Base-by-base conservation (phyloP, 2,888 invertebrate species). In the Teinopalpus imperialis region DNA sequence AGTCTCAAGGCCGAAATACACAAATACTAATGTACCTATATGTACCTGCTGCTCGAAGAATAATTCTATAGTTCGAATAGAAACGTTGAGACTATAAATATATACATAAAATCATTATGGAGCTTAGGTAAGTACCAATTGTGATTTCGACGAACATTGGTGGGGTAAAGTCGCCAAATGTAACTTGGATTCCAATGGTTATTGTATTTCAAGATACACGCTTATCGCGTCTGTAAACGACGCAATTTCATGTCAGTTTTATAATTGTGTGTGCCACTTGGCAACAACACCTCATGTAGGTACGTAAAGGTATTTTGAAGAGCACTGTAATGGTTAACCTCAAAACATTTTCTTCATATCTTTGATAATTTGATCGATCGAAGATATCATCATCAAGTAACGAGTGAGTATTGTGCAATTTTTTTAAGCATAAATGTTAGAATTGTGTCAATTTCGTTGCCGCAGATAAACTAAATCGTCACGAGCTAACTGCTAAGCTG, bases 1-100 rank as follows among this genome's bases (percentile, higher is more conserved):
- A 85, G 80, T 82, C 83, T 87, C 87, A 88, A 88, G 88, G 88
- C 86, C 86, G 83, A 85, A 86, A 81, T 85, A 79, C 74, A 83
- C 78, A 85, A 78, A 81, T 81, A 81, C 68, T 40, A 34, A 67
- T 73, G 76, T 63, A 66, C 74, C 62, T 62, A 63, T 67, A 64
- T 52, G 56, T 63, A 62, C 67, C 70, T 74, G 69, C 51, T 69
- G 62, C 66, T 67, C 69, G 75, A 76, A 76, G 72, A 74, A 69
- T 69, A 76, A 77, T 77, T 61, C 54, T 52, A 50, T 47, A 70
- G 62, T 63, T 72, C 66, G 56, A 66, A 56, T 56, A 66, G 59
- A 68, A 72, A 74, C 74, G 66, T 70, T 64, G 64, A 67, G 64
- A 63, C 61, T 60, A 52, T 61, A 64, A 34, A 63, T 65, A 60